Evolutionary conservation across 2,113 vertebrate species (phyloP).

Genomic region (Grammomys dolichurus): DNA sequence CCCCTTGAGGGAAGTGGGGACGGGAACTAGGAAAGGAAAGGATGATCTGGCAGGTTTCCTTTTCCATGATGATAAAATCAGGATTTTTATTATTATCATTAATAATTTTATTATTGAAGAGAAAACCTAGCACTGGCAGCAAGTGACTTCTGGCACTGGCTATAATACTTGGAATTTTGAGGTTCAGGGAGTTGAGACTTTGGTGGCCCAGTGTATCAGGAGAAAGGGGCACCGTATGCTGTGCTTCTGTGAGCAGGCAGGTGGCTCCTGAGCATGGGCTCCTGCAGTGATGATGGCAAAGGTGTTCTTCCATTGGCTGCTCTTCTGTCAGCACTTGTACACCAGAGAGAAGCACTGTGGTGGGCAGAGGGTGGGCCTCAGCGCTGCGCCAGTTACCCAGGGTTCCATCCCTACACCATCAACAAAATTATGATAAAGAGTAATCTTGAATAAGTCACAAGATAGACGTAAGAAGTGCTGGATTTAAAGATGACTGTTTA

Average conservation of each 20-base stretch:
- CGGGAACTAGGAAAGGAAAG: not conserved
- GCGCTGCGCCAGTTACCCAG: not conserved
- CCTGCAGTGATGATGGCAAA: too few species aligned
- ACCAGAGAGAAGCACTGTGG: too few species aligned
- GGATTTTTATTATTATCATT: slow-evolving; percentile 67
- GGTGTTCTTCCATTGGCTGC: too few species aligned
- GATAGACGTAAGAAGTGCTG: slow-evolving; percentile 72
- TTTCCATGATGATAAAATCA: slow-evolving; percentile 64
- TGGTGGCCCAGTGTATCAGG: slow-evolving; percentile 78
- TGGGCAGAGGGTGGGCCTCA: not conserved
- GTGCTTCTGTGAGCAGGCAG: too few species aligned
- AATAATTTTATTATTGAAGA: slow-evolving; percentile 76
- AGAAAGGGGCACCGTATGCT: too few species aligned
- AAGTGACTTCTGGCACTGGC: slow-evolving; percentile 83
- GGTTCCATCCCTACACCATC: not conserved
- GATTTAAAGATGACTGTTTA: slow-evolving; percentile 80
- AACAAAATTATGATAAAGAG: slow-evolving; percentile 76
- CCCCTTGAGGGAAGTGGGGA: not conserved
- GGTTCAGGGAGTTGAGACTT: slow-evolving; percentile 83
- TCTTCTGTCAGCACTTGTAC: too few species aligned
- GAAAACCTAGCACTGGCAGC: slow-evolving; percentile 82
- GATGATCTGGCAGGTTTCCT: slow-evolving; percentile 35
- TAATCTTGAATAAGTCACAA: slow-evolving; percentile 67
- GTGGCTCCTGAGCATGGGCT: too few species aligned
- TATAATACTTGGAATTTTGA: slow-evolving; percentile 84